phyloP scores from a whole-genome alignment of 1,140 invertebrate species.

The Drosophila tani region DNA sequence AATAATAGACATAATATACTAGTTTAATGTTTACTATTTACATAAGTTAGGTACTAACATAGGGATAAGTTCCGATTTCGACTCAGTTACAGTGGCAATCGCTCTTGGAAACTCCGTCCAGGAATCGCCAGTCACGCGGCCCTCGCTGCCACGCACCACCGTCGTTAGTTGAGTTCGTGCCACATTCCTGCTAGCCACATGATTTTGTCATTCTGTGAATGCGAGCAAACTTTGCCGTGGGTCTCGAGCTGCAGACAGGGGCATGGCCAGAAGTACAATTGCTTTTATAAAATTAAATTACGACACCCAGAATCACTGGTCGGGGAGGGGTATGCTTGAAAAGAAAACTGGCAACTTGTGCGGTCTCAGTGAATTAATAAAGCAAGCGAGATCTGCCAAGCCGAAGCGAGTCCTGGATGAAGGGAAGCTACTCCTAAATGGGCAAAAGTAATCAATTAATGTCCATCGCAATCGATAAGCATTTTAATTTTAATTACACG shows the following conservation, averaged over 20 bases:
- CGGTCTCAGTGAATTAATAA: conserved; percentile 20
- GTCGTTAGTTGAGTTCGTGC: conserved; percentile 26
- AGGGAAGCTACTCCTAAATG: conserved; percentile 25
- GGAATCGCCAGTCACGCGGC: conserved; percentile 13
- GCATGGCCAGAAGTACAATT: conserved; percentile 58
- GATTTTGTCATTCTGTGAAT: conserved; percentile 69
- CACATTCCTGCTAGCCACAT: conserved; percentile 53
- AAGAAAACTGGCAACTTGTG: conserved; percentile 11
- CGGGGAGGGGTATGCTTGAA: not conserved
- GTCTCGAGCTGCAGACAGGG: not conserved
- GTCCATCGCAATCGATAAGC: conserved; percentile 29
- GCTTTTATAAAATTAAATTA: conserved; percentile 82
- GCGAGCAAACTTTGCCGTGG: conserved; percentile 56
- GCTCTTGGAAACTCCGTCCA: not conserved
- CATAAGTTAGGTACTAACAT: not conserved
- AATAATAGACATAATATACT: no score
- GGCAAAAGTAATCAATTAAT: conserved; percentile 53
- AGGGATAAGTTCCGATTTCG: not conserved
- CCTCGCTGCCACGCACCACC: conserved; percentile 12
- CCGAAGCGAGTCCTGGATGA: not conserved
- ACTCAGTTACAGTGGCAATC: not conserved
- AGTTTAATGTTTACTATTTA: not conserved
- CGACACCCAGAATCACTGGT: conserved; percentile 12
- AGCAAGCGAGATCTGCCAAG: not conserved
- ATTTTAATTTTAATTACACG: conserved; percentile 39